Percentiles rank a stretch among this genome's conserved stretches.
phyloP scores from a whole-genome alignment of 1,140 invertebrate species.

The Odontomachus brunneus region DNA sequence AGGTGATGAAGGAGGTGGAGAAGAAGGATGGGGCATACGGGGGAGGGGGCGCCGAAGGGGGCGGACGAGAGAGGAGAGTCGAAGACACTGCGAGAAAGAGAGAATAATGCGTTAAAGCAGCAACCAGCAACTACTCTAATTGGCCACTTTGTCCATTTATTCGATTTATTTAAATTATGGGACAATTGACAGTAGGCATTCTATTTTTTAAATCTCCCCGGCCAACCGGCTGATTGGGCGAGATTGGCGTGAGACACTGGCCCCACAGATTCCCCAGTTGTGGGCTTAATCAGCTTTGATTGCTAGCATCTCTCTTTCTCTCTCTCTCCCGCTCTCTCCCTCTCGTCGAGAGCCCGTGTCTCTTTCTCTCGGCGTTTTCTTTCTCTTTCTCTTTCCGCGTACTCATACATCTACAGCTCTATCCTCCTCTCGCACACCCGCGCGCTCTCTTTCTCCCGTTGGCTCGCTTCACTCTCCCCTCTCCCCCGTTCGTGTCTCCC shows the following conservation, averaged over 20 bases:
- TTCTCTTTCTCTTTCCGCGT: conserved; percentile 66
- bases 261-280: conserved; percentile 86
- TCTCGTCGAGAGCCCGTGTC: conserved; percentile 30
- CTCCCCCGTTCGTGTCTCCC: conserved; percentile 60
- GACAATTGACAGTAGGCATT: conserved; percentile 87
- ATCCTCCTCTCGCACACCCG: conserved; percentile 64
- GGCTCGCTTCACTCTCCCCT: conserved; percentile 61
- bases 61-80: conserved; percentile 63
- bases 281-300: conserved; percentile 86
- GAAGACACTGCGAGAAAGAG: conserved; percentile 80
- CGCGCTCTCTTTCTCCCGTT: conserved; percentile 62
- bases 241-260: conserved; percentile 86
- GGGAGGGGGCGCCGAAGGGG: conserved; percentile 24
- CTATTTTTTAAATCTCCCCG: conserved; percentile 86
- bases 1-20: background rate
- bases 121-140: conserved; percentile 85
- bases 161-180: conserved; percentile 87
- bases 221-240: conserved; percentile 84
- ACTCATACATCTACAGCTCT: conserved; percentile 74
- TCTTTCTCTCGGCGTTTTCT: conserved; percentile 69
- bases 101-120: conserved; percentile 85
- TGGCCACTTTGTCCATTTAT: conserved; percentile 86
- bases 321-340: conserved; percentile 66
- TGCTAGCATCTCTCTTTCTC: conserved; percentile 81
- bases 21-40: too few relatives aligned